Evolutionary conservation across 2,797 vertebrate genomes (phyloP).

Genomic region (Uromys caudimaculatus): DNA sequence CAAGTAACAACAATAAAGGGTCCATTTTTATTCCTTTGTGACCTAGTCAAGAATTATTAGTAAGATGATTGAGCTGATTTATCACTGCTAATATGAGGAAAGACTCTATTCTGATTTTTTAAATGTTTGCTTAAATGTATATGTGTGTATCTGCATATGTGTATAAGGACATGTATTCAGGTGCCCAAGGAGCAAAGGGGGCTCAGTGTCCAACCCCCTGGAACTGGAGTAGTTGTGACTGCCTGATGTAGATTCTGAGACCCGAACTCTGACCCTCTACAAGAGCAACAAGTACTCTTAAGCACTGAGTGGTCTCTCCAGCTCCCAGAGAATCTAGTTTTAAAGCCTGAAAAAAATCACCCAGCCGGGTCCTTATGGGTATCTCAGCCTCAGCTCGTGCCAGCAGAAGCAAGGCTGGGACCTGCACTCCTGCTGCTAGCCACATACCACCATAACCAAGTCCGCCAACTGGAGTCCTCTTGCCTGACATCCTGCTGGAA

Average conservation of each 20-base stretch:
- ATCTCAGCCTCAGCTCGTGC: not conserved
- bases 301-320: not conserved
- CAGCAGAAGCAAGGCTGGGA: not conserved
- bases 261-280: not conserved
- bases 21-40: not conserved
- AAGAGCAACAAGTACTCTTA: not conserved
- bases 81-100: not conserved
- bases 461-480: not conserved
- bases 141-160: not conserved
- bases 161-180: not conserved
- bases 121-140: not conserved
- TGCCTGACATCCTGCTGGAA: not conserved
- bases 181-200: not conserved
- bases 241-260: not conserved
- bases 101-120: not conserved
- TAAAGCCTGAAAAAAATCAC: not conserved
- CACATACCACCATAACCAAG: not conserved
- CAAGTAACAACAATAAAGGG: not conserved
- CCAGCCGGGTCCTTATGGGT: rapidly evolving
- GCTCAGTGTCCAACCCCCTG: not conserved
- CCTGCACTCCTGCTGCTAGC: not conserved
- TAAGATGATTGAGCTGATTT: not conserved
- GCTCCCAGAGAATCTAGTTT: not conserved
- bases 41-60: not conserved
- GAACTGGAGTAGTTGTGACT: not conserved